Evolutionary conservation across 2,113 vertebrate genomes (phyloP), one percentile per base, ranked within the genome.

Genomic region (Stercorarius parasiticus): DNA sequence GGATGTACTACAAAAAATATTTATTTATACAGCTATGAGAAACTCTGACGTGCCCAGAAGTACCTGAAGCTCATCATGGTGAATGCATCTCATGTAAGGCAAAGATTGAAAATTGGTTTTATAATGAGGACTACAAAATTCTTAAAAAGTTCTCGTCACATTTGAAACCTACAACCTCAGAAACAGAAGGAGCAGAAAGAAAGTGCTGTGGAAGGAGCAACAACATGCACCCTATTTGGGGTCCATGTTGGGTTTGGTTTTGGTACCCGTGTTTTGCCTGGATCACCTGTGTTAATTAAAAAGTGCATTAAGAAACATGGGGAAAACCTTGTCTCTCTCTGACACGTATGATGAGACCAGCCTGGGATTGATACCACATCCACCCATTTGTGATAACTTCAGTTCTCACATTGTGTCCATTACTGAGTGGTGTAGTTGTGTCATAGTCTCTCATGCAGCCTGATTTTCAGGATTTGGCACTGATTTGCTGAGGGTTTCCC

Each of bases 161-260:
- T 69, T 62, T 88, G 32, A 92, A 86, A 72, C 49, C 65, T 52
- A 64, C 50, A 42, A 26, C 25, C 14, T 70, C 27, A 49, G 77
- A 89, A 82, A 30, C 6, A 79, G 80, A 55, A 74, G 25, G 4
- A 72, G 30, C 4, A 5, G 52, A 59, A 79, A 27, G 21, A 27
- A 90, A 55, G 15, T 29, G 10, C 27, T 88, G 13, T 66, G 49
- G 55, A 49, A 92, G 32, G 20, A 62, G 40, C 17, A 77, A 52
- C 5, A 61, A 12, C 1, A 0, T 17, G 8, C 16, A 47, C 5
- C 17, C 16, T 64, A 0, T 91, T 47, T 82, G 21, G 13, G 11
- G 29, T 50, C 45, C 45, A 5, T 13, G 5, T 6, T 62, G 9
- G 15, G 5, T 83, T 90, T 67, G n/a, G 16, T 26, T 69, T 92